These are phyloP conservation scores for Crotalus viridis DNA, from an alignment of 2,113 vertebrate species.

Conservation along the genomic window DNA sequence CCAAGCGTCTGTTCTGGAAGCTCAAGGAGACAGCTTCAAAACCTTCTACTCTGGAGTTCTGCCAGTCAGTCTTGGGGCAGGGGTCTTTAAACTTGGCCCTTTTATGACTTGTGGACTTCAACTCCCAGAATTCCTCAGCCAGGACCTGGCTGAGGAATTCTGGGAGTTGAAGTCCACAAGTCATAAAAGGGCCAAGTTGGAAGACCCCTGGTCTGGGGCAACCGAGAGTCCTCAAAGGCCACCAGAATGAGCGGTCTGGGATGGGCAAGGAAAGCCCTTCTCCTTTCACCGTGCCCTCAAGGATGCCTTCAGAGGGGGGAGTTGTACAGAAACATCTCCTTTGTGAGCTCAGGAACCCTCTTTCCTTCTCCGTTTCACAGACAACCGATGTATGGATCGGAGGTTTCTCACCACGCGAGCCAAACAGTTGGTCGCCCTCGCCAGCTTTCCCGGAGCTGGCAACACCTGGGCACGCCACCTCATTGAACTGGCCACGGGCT, in stretches of 20 bases:
- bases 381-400: conserved; percentile 96
- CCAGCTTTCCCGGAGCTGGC: conserved; percentile 94
- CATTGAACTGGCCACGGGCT: conserved; percentile 92
- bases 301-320: neutral
- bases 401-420: conserved; percentile 85
- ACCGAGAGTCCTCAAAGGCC: neutral
- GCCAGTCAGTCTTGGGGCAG: neutral
- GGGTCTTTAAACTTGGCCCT: no score
- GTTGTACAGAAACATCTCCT: neutral
- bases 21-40: neutral
- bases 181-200: no score
- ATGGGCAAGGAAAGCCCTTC: neutral
- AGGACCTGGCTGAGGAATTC: no score
- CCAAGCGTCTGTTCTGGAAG: neutral
- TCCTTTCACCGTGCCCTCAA: neutral
- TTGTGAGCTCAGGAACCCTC: neutral
- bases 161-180: no score
- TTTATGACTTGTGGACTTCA: no score
- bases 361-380: conserved; percentile 59
- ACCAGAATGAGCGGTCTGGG: neutral
- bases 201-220: neutral
- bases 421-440: conserved; percentile 86
- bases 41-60: neutral
- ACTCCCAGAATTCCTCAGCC: no score
- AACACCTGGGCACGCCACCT: conserved; percentile 97